Conservation (phyloP, 1,140 invertebrate genomes). For the Neodiprion fabricii region DNA sequence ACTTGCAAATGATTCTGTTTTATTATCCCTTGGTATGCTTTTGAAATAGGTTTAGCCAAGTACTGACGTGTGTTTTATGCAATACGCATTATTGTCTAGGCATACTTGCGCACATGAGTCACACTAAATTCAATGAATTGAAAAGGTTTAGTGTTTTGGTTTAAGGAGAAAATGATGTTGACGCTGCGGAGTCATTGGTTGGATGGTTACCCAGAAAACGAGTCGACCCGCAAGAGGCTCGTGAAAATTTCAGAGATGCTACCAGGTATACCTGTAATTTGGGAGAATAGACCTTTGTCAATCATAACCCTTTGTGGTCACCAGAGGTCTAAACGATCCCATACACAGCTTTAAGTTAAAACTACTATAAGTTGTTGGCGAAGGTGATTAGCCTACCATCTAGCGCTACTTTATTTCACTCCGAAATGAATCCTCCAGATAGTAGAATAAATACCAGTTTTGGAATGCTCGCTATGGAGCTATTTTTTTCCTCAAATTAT, state of each 20-base stretch:
- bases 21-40: no score
- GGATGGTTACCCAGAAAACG: slow-evolving; percentile 51
- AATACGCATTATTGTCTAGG: no score
- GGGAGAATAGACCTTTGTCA: no score
- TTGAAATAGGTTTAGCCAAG: no score
- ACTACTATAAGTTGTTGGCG: background rate
- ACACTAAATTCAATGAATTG: slow-evolving; percentile 17
- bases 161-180: slow-evolving; percentile 77
- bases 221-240: slow-evolving; percentile 41
- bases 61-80: no score
- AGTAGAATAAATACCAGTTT: background rate
- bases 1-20: no score
- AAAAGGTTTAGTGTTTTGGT: slow-evolving; percentile 30
- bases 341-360: background rate
- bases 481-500: background rate
- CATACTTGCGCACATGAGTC: no score
- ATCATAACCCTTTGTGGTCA: background rate
- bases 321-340: background rate
- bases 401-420: background rate
- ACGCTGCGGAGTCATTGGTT: slow-evolving; percentile 67
- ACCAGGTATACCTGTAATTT: slow-evolving; percentile 33
- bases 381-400: background rate
- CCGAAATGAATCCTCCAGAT: slow-evolving; percentile 3
- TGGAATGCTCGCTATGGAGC: background rate
- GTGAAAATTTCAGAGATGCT: slow-evolving; percentile 36